Evolutionary conservation across 1,140 invertebrate genomes (phyloP), one percentile per base, ranked within the genome.

Genomic region (Lepidurus arcticus): DNA sequence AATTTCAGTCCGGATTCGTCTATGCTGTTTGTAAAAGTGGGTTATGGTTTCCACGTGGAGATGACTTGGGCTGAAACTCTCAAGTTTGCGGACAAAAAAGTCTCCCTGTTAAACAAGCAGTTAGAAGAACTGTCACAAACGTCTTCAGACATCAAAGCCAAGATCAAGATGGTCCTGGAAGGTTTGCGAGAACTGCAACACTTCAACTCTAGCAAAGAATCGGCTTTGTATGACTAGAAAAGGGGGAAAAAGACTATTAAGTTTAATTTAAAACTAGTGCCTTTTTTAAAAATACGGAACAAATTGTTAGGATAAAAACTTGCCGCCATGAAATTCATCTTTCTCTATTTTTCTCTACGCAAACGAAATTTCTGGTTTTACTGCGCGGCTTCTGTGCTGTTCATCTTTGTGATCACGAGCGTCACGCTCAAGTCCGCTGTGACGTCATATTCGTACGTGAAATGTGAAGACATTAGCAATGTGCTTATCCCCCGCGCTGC

Each of bases 151-250:
- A 91, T 90, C 0, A 93, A 93, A 81, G 90, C 92, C 9, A 89
- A 93, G 82, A 94, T 95, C 78, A 94, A 94, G 84, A 84, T 94
- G 80, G 89, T 93, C 79, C 84, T 93, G 13, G 85, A 91, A 81
- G 88, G 88, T 9, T 88, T 93, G 24, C 85, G 85, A 74, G 88
- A 92, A 80, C 83, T 91, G 53, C 86, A 88, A 80, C 83, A 81
- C 73, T 79, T 86, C 1, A 78, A 21, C 8, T 24, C 78, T 45
- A 43, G 7, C 34, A 45, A n/a, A 26, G 75, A 76, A 24, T 65
- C 21, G 53, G 16, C 53, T 65, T 65, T 65, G 53, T 65, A 65
- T 65, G n/a, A 65, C 16, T 65, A 65, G 9, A 16, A 65, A 34
- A 34, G 0, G 2, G 34, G 53, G 3, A 65, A 65, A 16, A 47